A percentile compares a stretch with the other conserved stretches of the same genome.
Conservation (phyloP, 2,888 invertebrate genomes). For the Sepiola atlantica region DNA sequence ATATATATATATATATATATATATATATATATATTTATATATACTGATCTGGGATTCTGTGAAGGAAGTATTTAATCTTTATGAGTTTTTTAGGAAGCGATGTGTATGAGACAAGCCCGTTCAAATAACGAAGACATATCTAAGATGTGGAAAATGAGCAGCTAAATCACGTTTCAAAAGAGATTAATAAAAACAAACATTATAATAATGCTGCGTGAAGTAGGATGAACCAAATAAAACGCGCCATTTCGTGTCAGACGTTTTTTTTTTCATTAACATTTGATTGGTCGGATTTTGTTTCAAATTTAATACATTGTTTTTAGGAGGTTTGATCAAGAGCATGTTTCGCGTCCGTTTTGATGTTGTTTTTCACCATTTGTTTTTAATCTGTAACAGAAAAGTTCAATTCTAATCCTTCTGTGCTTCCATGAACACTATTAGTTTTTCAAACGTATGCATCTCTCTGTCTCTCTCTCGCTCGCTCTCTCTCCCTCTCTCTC, state of each 20-base stretch:
- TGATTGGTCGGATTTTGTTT: constrained; percentile 32
- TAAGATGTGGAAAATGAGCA: not conserved
- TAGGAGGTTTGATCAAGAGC: not conserved
- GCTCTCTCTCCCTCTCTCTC: not conserved
- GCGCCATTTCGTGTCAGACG: not conserved
- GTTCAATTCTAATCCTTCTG: not conserved
- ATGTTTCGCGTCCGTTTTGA: not conserved
- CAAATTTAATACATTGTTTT: constrained; percentile 8
- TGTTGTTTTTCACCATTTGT: not conserved
- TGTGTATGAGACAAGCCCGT: not conserved
- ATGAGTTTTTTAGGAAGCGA: too few species aligned
- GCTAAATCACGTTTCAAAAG: not conserved
- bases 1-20: too few species aligned
- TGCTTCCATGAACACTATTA: not conserved
- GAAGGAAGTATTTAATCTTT: too few species aligned
- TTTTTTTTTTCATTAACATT: constrained; percentile 32
- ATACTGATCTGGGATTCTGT: too few species aligned
- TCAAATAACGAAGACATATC: not conserved
- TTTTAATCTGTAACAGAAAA: not conserved
- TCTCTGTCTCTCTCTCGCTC: not conserved
- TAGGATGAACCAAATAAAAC: not conserved
- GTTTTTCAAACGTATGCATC: not conserved
- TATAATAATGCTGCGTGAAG: not conserved
- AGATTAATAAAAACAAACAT: not conserved
- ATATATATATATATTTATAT: too few species aligned